Evolutionary conservation across 53 echinoderm and acorn worm genomes (phyloP), one percentile per base, ranked within the genome.

Genomic region (Henricia sp.): DNA sequence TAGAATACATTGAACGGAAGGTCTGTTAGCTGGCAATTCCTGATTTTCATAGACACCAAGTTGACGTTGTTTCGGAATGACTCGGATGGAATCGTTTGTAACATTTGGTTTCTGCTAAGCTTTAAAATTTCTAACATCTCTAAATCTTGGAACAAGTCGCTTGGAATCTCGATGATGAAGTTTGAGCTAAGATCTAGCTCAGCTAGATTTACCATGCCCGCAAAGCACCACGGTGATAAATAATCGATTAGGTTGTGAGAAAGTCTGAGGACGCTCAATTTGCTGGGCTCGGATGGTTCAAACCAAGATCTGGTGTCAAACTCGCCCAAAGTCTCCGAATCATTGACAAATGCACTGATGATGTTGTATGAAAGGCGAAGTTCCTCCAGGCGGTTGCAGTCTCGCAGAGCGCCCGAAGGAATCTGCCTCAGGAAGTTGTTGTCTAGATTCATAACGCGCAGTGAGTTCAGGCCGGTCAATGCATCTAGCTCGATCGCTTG

Each of bases 141-240:
- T 21, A 76, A 67, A 37, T 76, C 86, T 25, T 54, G 20, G 37
- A 86, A 52, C 19, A 86, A 40, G 32, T 67, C 76, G 34, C 5
- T 16, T 3, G 53, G 36, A 24, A 86, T 51, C 52, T 86, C 75
- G 24, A 34, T 66, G 11, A 86, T 76, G 66, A 50, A 75, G 55
- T 86, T 86, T 21, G 24, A 52, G 39, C 33, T 86, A 29, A 86
- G 30, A 37, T 86, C 67, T 0, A 86, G 76, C n/a, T 23, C 66
- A 21, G 25, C 55, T 28, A 86, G 42, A 4, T 13, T 20, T 1
- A 42, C 12, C 59, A 86, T 60, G 19, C 55, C 86, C 14, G 17
- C 24, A 5, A 76, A 76, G 44, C 86, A 80, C 64, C 30, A 80
- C 26, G 10, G 62, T 30, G 80, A 43, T 12, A 80, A 44, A n/a